These are phyloP conservation scores for Prunella fulvescens DNA, from an alignment of 2,113 vertebrate genomes.

Conservation along the genomic window DNA sequence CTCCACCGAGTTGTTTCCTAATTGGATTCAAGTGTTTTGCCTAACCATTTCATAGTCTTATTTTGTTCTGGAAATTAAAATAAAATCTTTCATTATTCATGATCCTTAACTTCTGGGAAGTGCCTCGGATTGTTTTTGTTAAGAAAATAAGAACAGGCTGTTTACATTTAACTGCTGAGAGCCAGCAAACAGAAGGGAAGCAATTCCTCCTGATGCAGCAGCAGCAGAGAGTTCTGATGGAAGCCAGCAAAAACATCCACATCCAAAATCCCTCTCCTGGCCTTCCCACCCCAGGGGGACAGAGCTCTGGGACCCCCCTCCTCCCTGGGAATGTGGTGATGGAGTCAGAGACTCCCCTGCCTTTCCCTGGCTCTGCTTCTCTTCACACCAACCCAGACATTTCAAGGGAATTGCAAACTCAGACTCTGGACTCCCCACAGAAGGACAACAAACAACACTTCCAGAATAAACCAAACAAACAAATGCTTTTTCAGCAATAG, in stretches of 20 bases:
- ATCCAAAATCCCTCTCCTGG: accelerated
- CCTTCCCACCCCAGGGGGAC: neutral
- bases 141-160: neutral
- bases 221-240: neutral
- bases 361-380: accelerated
- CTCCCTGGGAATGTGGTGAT: accelerated
- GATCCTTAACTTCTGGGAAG: neutral
- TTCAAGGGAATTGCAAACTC: accelerated
- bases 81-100: conserved; percentile 13
- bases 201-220: neutral
- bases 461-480: neutral
- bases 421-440: neutral
- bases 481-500: neutral
- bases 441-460: neutral
- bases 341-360: neutral
- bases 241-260: neutral
- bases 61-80: neutral
- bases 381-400: neutral
- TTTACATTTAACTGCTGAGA: neutral
- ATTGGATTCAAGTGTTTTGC: conserved; percentile 26
- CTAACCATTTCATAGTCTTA: neutral
- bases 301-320: accelerated
- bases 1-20: neutral
- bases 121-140: neutral
- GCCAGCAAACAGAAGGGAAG: neutral